Evolutionary conservation across 2,797 vertebrate genomes (phyloP), one percentile per base, ranked within the genome.

Genomic region (Sciaenops ocellatus): DNA sequence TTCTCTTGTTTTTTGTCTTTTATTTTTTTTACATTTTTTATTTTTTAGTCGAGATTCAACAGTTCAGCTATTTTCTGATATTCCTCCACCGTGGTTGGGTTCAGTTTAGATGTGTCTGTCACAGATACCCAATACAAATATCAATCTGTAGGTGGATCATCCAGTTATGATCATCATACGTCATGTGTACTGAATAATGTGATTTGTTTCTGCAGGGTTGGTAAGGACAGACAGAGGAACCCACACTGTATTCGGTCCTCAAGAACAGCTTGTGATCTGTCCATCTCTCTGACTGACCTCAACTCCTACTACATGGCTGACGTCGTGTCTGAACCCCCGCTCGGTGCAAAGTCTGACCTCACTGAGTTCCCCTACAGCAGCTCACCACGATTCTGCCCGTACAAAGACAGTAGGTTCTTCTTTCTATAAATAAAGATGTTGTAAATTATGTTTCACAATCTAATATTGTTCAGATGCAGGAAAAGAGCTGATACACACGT

Each of bases 211-310:
- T 89, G 61, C 81, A 99, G 98, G 71, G 0, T 57, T 0, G 79
- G 71, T 0, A 13, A 75, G 50, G 5, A 96, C 34, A 85, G 76
- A 13, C 64, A 92, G 79, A 96, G 38, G 60, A 94, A 81, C 50
- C 42, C 18, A 5, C 69, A 88, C 73, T 99, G 98, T 54, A 88
- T 95, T 77, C 69, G 1, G 0, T 96, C 78, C 0, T 28, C 1
- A 10, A 59, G 64, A 7, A 97, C 96, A 0, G 86, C 93, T 20
- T 99, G 98, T 18, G 98, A 99, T 67, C 91, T 99, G 83, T 96
- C 97, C 2, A 79, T 73, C 0, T 88, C 44, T 1, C 50, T 97
- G 44, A 87, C 72, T 11, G 82, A 97, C 0, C 74, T 95, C 16
- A 87, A 47, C 0, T 87, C 86, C 78, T 92, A 28, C 0, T 99